Conservation (phyloP, 2,888 invertebrate species). For the Zaprionus bogoriensis region DNA sequence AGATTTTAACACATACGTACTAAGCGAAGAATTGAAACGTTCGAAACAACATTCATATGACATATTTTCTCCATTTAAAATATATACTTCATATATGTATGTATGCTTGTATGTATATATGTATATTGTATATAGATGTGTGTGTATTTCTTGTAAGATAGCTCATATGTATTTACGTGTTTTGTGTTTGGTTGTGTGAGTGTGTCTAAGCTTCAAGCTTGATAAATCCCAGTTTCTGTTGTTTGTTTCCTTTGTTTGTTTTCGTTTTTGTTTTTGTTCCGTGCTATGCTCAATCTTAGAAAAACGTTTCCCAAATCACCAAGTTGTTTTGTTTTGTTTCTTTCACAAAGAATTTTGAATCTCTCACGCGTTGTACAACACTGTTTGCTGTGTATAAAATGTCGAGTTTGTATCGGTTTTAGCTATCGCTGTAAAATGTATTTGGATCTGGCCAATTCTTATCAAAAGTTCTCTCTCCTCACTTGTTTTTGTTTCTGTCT, state of each 20-base stretch:
- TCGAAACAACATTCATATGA: conserved; percentile 48
- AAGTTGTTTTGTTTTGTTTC: conserved; percentile 43
- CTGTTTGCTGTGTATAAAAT: conserved; percentile 37
- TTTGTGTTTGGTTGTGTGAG: conserved; percentile 30
- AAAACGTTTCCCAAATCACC: conserved; percentile 59
- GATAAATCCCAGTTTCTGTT: conserved; percentile 69
- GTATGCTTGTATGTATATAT: conserved; percentile 1
- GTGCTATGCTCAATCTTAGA: conserved; percentile 49
- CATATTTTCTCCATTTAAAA: conserved; percentile 18
- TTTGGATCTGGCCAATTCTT: conserved; percentile 4
- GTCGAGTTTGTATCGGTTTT: conserved; percentile 1
- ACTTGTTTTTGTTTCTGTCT: conserved; percentile 9
- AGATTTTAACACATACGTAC: conserved; percentile 53
- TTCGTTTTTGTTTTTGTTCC: conserved; percentile 30
- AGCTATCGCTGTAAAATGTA: background rate
- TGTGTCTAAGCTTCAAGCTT: conserved; percentile 68
- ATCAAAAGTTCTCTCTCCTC: conserved; percentile 29
- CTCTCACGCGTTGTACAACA: conserved; percentile 32
- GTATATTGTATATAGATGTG: no score
- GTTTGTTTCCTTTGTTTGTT: conserved; percentile 20
- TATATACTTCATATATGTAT: conserved; percentile 26
- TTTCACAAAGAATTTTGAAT: conserved; percentile 67
- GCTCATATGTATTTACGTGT: conserved; percentile 31
- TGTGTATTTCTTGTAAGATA: conserved; percentile 16
- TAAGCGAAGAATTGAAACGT: conserved; percentile 42